A percentile compares a stretch with the other conserved stretches of the same genome.
Conservation (phyloP, 2,888 invertebrate species). For the Globia sparganii region DNA sequence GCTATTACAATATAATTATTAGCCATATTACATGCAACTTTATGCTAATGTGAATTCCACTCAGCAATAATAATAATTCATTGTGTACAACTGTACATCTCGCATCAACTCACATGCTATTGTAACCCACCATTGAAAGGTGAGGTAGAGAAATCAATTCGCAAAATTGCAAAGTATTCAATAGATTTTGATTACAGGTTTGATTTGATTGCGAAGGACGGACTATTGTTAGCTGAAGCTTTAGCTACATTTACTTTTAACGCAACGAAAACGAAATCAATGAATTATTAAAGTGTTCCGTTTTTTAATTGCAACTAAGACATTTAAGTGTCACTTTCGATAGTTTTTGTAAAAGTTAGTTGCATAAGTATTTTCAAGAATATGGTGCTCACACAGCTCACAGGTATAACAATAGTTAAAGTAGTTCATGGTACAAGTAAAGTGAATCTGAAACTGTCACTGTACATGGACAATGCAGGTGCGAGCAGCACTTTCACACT, state of each 20-base stretch:
- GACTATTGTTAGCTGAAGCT: constrained; percentile 5
- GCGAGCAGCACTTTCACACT: constrained; percentile 86
- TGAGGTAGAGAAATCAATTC: constrained; percentile 50
- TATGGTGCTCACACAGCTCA: constrained; percentile 42
- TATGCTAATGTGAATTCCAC: constrained; percentile 61
- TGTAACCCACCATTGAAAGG: constrained; percentile 45
- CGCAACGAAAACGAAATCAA: constrained; percentile 15
- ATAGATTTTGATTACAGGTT: constrained; percentile 46
- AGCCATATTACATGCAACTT: constrained; percentile 45
- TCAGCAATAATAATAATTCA: constrained; percentile 43
- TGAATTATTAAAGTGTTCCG: not conserved
- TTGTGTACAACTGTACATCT: constrained; percentile 26
- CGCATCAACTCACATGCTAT: constrained; percentile 6
- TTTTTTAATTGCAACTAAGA: not conserved
- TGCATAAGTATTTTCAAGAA: constrained; percentile 33
- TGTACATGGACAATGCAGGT: constrained; percentile 78
- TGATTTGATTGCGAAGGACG: constrained; percentile 26
- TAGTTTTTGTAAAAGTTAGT: not conserved
- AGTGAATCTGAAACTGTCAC: constrained; percentile 82
- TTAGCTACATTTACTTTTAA: constrained; percentile 5
- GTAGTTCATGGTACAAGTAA: constrained; percentile 75
- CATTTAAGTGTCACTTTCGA: not conserved
- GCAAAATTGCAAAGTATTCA: constrained; percentile 40
- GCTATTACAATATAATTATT: constrained; percentile 46
- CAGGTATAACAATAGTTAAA: constrained; percentile 70